Conservation (phyloP, 2,888 invertebrate species). For the Exephanes ischioxanthus region DNA sequence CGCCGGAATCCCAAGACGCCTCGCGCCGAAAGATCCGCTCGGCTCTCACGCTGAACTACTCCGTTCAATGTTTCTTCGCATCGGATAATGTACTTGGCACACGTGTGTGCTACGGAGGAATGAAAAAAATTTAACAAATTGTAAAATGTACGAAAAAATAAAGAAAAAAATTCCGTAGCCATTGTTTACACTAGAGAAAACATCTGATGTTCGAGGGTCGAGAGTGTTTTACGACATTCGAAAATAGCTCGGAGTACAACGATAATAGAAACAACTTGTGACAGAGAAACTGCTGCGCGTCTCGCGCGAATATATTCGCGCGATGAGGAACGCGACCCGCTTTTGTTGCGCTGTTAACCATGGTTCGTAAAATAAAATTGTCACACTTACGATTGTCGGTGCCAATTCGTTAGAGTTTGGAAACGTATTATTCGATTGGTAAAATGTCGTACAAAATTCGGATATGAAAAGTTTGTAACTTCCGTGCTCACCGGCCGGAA, state of each 20-base stretch:
- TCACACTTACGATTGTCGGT: too few relatives aligned
- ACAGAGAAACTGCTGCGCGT: slow-evolving; percentile 33
- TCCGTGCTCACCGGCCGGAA: not conserved
- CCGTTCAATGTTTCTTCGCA: not conserved
- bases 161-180: not conserved
- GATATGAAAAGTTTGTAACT: not conserved
- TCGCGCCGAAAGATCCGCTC: too few relatives aligned
- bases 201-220: slow-evolving; percentile 19
- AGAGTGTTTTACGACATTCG: slow-evolving; percentile 28
- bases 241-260: slow-evolving; percentile 46
- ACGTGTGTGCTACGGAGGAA: too few relatives aligned
- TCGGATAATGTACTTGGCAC: not conserved
- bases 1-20: not conserved
- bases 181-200: not conserved
- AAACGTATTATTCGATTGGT: not conserved
- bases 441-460: not conserved
- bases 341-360: too few relatives aligned
- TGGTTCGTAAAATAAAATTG: too few relatives aligned
- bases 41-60: not conserved
- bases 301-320: slow-evolving; percentile 29
- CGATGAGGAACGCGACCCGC: not conserved
- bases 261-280: slow-evolving; percentile 56
- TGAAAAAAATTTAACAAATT: not conserved
- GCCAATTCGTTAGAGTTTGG: not conserved
- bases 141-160: not conserved